Conservation (phyloP, 2,113 vertebrate genomes). For the Rostratula benghalensis region DNA sequence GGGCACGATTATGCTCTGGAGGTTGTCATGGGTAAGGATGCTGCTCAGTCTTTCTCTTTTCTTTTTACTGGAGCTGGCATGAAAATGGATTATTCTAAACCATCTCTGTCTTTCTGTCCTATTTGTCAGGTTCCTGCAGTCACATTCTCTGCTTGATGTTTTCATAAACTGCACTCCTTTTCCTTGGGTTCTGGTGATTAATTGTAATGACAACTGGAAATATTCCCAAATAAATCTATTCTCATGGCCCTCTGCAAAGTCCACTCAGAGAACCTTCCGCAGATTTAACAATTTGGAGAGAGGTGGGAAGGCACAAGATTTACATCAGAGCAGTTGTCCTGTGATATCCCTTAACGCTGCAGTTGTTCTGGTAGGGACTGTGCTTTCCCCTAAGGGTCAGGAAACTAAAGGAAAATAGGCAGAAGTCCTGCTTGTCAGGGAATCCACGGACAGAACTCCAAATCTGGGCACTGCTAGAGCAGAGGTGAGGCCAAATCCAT, state of each 20-base stretch:
- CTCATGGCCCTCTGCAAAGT: not conserved
- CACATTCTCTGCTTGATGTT: constrained; percentile 32
- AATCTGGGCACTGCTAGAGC: not conserved
- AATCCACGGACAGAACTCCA: not conserved
- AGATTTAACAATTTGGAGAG: not conserved
- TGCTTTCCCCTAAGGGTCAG: not conserved
- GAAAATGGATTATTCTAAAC: constrained; percentile 45
- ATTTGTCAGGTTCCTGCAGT: constrained; percentile 45
- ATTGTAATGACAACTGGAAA: constrained; percentile 33
- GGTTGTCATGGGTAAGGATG: not conserved
- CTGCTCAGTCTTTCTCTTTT: not conserved
- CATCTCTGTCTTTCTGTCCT: constrained; percentile 14
- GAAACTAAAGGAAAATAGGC: not conserved
- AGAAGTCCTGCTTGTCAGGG: not conserved
- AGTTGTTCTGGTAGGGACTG: not conserved
- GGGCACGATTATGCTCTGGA: not conserved
- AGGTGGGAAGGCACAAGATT: not conserved
- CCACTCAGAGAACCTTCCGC: not conserved
- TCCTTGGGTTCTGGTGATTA: constrained; percentile 30
- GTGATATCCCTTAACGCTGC: not conserved
- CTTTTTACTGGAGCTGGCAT: not conserved
- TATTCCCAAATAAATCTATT: constrained; percentile 17
- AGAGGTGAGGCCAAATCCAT: not conserved
- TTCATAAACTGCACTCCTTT: constrained; percentile 12
- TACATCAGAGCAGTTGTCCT: not conserved